Evolutionary conservation across 2,797 vertebrate genomes (phyloP), one percentile per base, ranked within the genome.

Genomic region (Acipenser transmontanus): DNA sequence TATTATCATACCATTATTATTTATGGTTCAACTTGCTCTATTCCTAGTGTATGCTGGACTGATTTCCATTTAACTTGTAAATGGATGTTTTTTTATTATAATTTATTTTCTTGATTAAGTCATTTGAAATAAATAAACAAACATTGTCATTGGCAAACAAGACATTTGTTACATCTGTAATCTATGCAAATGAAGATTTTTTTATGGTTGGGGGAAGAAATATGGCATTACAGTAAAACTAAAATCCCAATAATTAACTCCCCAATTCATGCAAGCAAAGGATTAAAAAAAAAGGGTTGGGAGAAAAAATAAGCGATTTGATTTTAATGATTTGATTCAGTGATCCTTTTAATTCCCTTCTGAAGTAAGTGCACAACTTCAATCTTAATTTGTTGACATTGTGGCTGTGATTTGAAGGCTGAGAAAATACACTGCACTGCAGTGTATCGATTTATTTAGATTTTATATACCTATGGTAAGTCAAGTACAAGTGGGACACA

Each of bases 251-350:
- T 85, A 89, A 89, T 91, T 89, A 90, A 89, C 85, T 88, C 80
- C 80, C 88, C 80, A 81, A 79, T 88, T 88, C 87, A 88, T 73
- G 85, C 87, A 80, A 56, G 47, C 17, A 17, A 17, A 17, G 34
- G 4, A 47, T 61, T 57, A 13, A 47, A 14, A 47, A 14, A 9
- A 49, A 67, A 78, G 75, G 10, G 14, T 57, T n/a, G 74, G 67
- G 77, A 70, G 67, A 71, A 50, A 63, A 73, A 80, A 70, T 75
- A 73, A 67, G 72, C 76, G 72, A 71, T 87, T 84, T 84, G 80
- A 80, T 82, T 87, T 86, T 87, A 90, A 91, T 91, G 87, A 90
- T 88, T 76, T 88, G 88, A 91, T 88, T 85, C 88, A 90, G 75
- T 89, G 89, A 88, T 88, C 85, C 87, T 82, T 81, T 85, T 90